phyloP scores from a whole-genome alignment of 1,140 invertebrate genomes.

The Papilio glaucus region DNA sequence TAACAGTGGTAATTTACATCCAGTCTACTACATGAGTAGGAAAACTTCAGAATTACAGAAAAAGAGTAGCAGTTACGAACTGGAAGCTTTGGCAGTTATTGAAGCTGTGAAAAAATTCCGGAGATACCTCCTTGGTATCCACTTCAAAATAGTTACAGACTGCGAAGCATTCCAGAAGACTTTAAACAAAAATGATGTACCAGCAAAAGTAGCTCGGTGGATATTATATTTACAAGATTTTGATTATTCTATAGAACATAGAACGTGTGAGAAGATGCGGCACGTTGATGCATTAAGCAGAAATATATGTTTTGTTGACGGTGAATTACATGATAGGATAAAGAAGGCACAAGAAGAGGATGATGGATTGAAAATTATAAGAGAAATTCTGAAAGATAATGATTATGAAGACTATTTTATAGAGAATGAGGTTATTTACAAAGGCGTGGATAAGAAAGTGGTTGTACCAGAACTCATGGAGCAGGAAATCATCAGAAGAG shows the following conservation, averaged over 20 bases:
- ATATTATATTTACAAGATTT: constrained; percentile 55
- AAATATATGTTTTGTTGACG: constrained; percentile 49
- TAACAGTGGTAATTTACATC: neutral
- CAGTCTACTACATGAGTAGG: neutral
- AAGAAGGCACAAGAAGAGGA: too few relatives aligned
- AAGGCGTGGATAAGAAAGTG: constrained; percentile 30
- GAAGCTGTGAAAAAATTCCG: constrained; percentile 62
- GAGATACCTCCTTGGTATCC: constrained; percentile 62
- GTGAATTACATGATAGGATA: constrained; percentile 28
- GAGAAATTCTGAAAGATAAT: constrained; percentile 31
- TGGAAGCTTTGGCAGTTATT: constrained; percentile 63
- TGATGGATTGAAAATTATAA: too few relatives aligned
- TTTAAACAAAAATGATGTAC: constrained; percentile 54
- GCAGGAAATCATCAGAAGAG: constrained; percentile 36
- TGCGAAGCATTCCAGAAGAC: constrained; percentile 62
- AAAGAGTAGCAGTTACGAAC: constrained; percentile 36
- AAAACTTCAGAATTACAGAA: neutral
- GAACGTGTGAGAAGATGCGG: constrained; percentile 55
- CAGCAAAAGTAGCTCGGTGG: constrained; percentile 53
- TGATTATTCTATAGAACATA: constrained; percentile 56
- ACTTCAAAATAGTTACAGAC: constrained; percentile 67
- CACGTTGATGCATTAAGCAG: constrained; percentile 70
- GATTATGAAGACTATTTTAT: constrained; percentile 38
- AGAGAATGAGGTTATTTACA: constrained; percentile 33
- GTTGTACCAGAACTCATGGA: constrained; percentile 37